These are phyloP conservation scores for Acrobasis consociella DNA, from an alignment of 2,888 invertebrate genomes.

Conservation along the genomic window DNA sequence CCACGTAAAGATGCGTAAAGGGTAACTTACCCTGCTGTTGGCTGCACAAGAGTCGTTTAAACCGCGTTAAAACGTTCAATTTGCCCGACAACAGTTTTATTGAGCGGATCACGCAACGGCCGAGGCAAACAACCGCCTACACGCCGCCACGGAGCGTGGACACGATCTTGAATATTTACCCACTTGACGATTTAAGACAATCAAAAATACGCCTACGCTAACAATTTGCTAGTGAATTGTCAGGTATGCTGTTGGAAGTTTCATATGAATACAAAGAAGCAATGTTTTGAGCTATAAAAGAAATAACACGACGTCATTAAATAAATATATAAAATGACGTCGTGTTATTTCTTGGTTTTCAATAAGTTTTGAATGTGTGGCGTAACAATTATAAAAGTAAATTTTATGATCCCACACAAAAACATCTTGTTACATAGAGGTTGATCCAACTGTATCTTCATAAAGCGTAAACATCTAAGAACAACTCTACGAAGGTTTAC, in stretches of 20 bases:
- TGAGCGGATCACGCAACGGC: slow-evolving; percentile 72
- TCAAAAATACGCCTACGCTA: too few species aligned
- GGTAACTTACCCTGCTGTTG: too few species aligned
- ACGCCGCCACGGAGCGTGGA: slow-evolving; percentile 45
- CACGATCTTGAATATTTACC: slow-evolving; percentile 54
- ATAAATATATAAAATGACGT: too few species aligned
- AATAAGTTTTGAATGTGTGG: too few species aligned
- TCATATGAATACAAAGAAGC: background rate
- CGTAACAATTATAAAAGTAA: too few species aligned
- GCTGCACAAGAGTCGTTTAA: slow-evolving; percentile 28
- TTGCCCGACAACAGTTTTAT: slow-evolving; percentile 69
- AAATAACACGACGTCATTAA: too few species aligned
- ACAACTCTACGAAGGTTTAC: too few species aligned
- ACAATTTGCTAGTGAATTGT: background rate
- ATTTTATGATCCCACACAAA: too few species aligned
- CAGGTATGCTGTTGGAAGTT: background rate
- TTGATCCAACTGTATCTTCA: too few species aligned
- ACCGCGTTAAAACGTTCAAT: slow-evolving; percentile 57
- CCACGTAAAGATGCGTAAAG: too few species aligned
- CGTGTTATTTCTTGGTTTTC: background rate
- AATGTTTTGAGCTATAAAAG: background rate
- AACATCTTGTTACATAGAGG: too few species aligned
- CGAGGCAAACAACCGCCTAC: slow-evolving; percentile 79
- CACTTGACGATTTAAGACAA: slow-evolving; percentile 40
- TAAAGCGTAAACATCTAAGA: too few species aligned